Evolutionary conservation across 1,140 invertebrate species (phyloP), one percentile per base, ranked within the genome.

Genomic region (Hesperophylax magnus): DNA sequence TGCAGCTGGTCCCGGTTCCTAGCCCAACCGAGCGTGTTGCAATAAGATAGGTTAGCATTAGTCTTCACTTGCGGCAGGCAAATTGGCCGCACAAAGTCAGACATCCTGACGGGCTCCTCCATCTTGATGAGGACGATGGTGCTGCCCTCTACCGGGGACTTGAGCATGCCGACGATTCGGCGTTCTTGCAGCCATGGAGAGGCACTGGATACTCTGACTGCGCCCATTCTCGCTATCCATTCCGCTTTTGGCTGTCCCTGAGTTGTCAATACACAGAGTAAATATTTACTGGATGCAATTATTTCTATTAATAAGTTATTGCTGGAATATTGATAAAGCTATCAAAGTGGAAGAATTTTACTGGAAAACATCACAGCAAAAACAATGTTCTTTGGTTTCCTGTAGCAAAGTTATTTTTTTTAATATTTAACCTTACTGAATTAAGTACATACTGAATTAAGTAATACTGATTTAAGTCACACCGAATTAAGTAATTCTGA

Each of bases 101-200:
- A 95, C 82, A 94, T 93, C 53, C 89, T 91, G 0, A 97, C 91
- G 0, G 95, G 92, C 78, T 94, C 92, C 80, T 96, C 95, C 56
- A 97, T 87, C 85, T 96, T 95, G 8, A 97, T 91, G 39, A 98
- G 87, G 1, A 96, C 95, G 1, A 96, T 91, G 56, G 94, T 95
- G 81, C 95, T 97, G 11, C 96, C 96, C 88, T 97, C 96, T 0
- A 97, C 94, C 0, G 96, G 96, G 0, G 96, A 97, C 84, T 97
- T 96, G 3, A 97, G 93, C 95, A 97, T 96, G 17, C 96, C 96
- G 2, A 96, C 91, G 18, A 98, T 95, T 75, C 95, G 91, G 27
- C 95, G 89, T 84, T 97, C 94, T 86, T 97, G 96, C 81, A 96
- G 95, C 96, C 96, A 97, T 0, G 97, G 96, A 3, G 96, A 93